Evolutionary conservation across 2,888 invertebrate species (phyloP).

Genomic region (Tipula vernalis): DNA sequence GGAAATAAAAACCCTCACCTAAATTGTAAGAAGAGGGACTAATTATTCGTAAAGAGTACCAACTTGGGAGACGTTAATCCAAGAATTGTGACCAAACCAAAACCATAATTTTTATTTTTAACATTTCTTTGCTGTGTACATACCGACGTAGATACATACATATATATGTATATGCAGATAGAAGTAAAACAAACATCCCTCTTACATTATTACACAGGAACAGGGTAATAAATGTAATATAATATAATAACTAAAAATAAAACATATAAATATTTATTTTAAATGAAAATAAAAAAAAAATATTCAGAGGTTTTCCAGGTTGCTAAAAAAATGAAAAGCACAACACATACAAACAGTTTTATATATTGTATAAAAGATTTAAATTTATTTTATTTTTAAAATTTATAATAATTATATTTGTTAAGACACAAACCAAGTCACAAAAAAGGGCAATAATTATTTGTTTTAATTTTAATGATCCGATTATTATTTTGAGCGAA

Average conservation of each 20-base stretch:
- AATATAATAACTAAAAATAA: neutral
- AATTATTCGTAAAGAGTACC: conserved; percentile 12
- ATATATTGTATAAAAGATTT: neutral
- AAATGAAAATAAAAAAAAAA: neutral
- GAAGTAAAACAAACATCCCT: neutral
- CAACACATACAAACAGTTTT: neutral
- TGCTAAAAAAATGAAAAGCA: neutral
- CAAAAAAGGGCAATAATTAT: neutral
- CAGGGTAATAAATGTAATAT: neutral
- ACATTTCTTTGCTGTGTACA: neutral
- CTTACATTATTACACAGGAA: neutral
- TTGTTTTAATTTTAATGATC: conserved; percentile 4
- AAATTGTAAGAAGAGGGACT: conserved; percentile 10
- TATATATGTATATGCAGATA: neutral
- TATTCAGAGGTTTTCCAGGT: neutral
- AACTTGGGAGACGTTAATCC: conserved; percentile 11
- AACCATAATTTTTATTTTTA: conserved; percentile 9
- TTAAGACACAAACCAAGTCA: neutral
- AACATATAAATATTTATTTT: neutral
- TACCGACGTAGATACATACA: neutral
- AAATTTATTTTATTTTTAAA: neutral
- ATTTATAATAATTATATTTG: neutral
- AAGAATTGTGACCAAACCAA: conserved; percentile 11
- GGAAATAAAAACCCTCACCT: neutral
- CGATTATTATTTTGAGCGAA: neutral